Conservation (phyloP, 2,797 vertebrate species). For the Cyprinodon diabolis region DNA sequence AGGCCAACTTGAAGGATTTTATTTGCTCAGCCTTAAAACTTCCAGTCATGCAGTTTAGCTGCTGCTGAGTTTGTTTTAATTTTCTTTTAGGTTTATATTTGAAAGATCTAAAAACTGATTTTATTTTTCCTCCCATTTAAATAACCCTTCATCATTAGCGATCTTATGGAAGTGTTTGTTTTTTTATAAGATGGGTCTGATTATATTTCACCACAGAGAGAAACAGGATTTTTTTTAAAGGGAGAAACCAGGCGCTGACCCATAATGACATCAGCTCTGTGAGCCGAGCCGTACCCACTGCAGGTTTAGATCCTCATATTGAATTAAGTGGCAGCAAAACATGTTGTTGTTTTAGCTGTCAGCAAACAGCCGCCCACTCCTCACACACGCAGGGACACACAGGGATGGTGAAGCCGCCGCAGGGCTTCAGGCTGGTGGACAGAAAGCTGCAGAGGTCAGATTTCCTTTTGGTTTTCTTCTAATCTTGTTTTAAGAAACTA, state of each 20-base stretch:
- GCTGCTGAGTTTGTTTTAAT: too few relatives aligned
- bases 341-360: slow-evolving; percentile 60
- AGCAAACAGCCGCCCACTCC: slow-evolving; percentile 11
- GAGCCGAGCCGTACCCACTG: slow-evolving; percentile 19
- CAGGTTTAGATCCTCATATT: slow-evolving; percentile 58
- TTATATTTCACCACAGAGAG: neutral
- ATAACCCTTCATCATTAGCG: neutral
- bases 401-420: neutral
- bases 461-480: slow-evolving; percentile 13
- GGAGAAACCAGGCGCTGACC: slow-evolving; percentile 21
- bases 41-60: neutral
- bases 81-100: neutral
- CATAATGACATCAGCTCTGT: slow-evolving; percentile 32
- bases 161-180: neutral
- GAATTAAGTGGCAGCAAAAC: slow-evolving; percentile 64
- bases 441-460: slow-evolving; percentile 10
- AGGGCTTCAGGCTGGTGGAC: slow-evolving; percentile 4
- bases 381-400: slow-evolving; percentile 15
- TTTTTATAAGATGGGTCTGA: neutral
- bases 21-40: neutral
- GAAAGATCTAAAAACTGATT: neutral
- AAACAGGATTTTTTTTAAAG: neutral
- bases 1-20: neutral
- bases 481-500: slow-evolving; percentile 7
- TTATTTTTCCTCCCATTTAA: neutral